Base-by-base conservation (phyloP, 1,140 invertebrate species). In the Neodiprion pinetum region DNA sequence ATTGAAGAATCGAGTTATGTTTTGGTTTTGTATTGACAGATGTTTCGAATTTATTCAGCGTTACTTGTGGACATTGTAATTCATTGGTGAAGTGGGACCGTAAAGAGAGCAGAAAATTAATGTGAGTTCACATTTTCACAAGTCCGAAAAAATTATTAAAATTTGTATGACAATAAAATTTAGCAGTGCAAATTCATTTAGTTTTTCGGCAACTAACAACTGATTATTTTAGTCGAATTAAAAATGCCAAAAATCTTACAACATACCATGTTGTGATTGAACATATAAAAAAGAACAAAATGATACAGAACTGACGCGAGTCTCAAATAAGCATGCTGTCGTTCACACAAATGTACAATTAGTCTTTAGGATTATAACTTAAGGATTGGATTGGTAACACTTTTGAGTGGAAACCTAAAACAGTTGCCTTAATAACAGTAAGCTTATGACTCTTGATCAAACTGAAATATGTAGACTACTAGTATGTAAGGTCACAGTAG, bases 391-490 rank as follows among this genome's bases (percentile, higher is more conserved):
- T 14, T 17, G 53, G 53, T 61, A 61, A 61, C 53, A 61, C 53
- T 61, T 61, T 61, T 17, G 53, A 17, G 53, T 61, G 53, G 53
- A 17, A 61, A 17, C 53, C 53, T 61, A 14, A 61, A 61, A 61
- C 53, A 61, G 53, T 61, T 61, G 53, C 53, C 53, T 61, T 61
- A 61, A 61, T 61, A 61, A 61, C 53, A 61, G 53, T 61, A 61
- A 5, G 53, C 53, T 61, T 61, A 61, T 61, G 53, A 61, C 53
- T 61, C 53, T 61, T 61, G 53, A 61, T 61, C 53, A 61, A 61
- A 61, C 7, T 12, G n/a, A 61, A 61, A 61, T 61, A 14, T 14
- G 11, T 61, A 61, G 53, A 61, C 53, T 61, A 61, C 53, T 61
- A 9, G 53, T 61, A 61, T 61, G 53, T 61, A 61, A 61, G 53